phyloP scores from a whole-genome alignment of 2,113 vertebrate species.

The Brachionichthys hirsutus region DNA sequence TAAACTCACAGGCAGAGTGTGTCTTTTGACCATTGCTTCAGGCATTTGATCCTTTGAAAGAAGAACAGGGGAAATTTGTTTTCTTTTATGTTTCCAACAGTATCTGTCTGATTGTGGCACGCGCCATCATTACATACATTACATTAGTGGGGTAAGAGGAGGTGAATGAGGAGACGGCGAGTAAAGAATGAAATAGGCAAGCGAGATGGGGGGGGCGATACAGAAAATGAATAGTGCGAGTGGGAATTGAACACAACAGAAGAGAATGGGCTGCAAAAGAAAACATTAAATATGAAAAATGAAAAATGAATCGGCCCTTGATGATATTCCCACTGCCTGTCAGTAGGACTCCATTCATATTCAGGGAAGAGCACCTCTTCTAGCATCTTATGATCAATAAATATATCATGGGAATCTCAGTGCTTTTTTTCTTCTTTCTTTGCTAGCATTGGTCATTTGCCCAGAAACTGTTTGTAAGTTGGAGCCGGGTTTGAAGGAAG shows the following conservation, averaged over 20 bases:
- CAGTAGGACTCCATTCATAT: conserved; percentile 70
- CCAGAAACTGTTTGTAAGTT: conserved; percentile 66
- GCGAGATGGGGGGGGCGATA: background rate
- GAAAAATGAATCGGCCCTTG: conserved; percentile 69
- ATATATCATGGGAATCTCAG: conserved; percentile 73
- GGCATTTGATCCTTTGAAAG: conserved; percentile 38
- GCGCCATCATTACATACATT: conserved; percentile 34
- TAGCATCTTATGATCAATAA: conserved; percentile 73
- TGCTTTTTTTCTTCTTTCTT: conserved; percentile 61
- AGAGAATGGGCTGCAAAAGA: conserved; percentile 56
- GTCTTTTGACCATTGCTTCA: conserved; percentile 40
- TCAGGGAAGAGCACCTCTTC: conserved; percentile 56
- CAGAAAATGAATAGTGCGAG: conserved; percentile 51
- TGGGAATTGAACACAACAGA: conserved; percentile 59
- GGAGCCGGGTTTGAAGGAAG: conserved; percentile 51
- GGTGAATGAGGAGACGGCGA: conserved; percentile 5
- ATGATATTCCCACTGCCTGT: conserved; percentile 66
- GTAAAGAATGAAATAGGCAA: conserved; percentile 31
- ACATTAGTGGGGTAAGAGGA: conserved; percentile 37
- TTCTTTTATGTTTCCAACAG: conserved; percentile 20
- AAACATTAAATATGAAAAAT: conserved; percentile 66
- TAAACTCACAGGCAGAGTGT: conserved; percentile 11
- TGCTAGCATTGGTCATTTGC: conserved; percentile 72
- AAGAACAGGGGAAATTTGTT: conserved; percentile 21
- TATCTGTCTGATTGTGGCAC: conserved; percentile 15